Conservation (phyloP, 2,888 invertebrate genomes). For the Saturnia japonica region DNA sequence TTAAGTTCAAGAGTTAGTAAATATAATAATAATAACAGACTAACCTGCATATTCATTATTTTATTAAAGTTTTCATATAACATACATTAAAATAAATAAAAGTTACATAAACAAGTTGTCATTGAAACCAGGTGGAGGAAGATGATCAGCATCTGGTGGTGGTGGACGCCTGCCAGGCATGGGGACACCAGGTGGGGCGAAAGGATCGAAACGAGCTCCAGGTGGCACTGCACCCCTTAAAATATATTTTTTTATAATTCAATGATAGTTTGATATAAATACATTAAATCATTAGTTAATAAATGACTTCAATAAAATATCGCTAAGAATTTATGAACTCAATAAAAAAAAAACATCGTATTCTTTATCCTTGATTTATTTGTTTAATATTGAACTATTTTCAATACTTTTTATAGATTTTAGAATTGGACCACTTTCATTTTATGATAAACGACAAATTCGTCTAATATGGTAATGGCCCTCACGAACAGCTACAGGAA, state of each 20-base stretch:
- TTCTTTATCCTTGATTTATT: too few relatives aligned
- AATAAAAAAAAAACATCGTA: neutral
- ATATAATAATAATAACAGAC: neutral
- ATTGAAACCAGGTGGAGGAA: slow-evolving; percentile 88
- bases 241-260: slow-evolving; percentile 22
- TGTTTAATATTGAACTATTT: too few relatives aligned
- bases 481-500: too few relatives aligned
- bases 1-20: neutral
- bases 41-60: neutral
- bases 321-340: neutral
- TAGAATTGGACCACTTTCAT: too few relatives aligned
- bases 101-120: slow-evolving; percentile 88
- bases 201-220: slow-evolving; percentile 93
- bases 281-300: neutral
- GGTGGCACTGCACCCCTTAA: slow-evolving; percentile 85
- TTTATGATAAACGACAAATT: too few relatives aligned
- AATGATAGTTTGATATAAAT: neutral
- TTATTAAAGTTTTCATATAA: neutral
- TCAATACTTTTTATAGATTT: too few relatives aligned
- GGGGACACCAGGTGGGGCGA: slow-evolving; percentile 84
- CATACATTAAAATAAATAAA: slow-evolving; percentile 6
- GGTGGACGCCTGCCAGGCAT: slow-evolving; percentile 66
- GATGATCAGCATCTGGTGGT: slow-evolving; percentile 87
- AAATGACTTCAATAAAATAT: neutral
- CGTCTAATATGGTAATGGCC: too few relatives aligned